Evolutionary conservation across 2,113 vertebrate species (phyloP).

Genomic region (Ochotona princeps): DNA sequence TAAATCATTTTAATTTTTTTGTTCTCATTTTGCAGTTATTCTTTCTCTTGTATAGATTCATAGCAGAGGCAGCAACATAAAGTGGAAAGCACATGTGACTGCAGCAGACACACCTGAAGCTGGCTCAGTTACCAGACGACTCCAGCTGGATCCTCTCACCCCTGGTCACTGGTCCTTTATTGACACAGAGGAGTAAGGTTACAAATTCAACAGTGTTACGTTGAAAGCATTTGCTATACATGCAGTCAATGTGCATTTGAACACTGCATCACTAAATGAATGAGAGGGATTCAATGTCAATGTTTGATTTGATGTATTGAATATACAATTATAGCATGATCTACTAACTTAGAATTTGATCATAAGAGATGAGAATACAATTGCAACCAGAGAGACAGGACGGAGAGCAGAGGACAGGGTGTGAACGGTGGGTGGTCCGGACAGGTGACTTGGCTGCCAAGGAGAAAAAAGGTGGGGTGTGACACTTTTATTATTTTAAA

Average conservation of each 20-base stretch:
- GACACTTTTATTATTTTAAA: not conserved
- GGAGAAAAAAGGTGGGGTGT: not conserved
- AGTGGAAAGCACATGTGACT: not conserved
- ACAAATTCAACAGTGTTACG: not conserved
- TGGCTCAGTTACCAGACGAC: accelerated
- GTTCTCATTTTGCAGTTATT: not conserved
- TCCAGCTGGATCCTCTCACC: accelerated
- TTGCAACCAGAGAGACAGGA: not conserved
- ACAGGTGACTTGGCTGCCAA: not conserved
- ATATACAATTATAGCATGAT: too few species aligned
- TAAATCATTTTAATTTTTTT: not conserved
- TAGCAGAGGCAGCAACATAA: accelerated
- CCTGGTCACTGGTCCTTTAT: too few species aligned
- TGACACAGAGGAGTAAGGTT: accelerated
- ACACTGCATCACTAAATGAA: not conserved
- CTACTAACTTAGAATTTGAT: not conserved
- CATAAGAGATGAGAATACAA: not conserved
- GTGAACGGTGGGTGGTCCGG: accelerated
- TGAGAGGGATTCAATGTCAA: not conserved
- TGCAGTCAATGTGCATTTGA: not conserved
- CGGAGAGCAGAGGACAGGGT: not conserved
- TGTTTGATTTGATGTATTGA: not conserved
- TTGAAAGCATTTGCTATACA: not conserved
- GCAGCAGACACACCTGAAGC: not conserved
- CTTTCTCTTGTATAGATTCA: not conserved